Evolutionary conservation across 2,888 invertebrate genomes (phyloP), one percentile per base, ranked within the genome.

Genomic region (Apotomis turbidana): DNA sequence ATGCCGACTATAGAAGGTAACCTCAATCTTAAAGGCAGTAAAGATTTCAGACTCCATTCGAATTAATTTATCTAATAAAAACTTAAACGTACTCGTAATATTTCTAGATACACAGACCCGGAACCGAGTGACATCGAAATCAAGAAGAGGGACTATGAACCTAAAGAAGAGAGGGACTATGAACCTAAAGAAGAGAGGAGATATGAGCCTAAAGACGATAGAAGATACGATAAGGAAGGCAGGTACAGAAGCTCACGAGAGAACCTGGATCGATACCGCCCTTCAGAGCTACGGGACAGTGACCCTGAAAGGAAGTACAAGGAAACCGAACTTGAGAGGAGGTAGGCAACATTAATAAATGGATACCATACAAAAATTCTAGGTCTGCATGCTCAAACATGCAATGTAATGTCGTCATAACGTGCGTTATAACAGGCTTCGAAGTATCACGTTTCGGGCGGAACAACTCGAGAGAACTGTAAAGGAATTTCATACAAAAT

Each of bases 1-100:
- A 91, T 85, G 88, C 91, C 79, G 93, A 91, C 67, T 93, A 93
- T 73, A 89, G 84, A 86, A 90, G 92, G 92, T 90, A 83, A 36
- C 54, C 9, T 49, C 49, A 49, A 9, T 49, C 49, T 49, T 27
- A 49, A 9, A 49, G 9, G 49, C 1, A 8, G 8, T 10, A 49
- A 49, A 49, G 9, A 9, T 8, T 3, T 49, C 10, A 9, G 49
- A 12, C 49, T 10, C 9, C 9, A 10, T 49, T 49, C 10, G 3
- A 49, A 49, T 41, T 6, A 6, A 41, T 41, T 41, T 41, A 5
- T 6, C 5, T 6, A 41, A 5, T 1, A 41, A 3, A 6, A 4
- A 0, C 41, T 41, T 41, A 41, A 27, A 10, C 12, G 8, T 49
- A 49, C 49, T 10, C 41, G 41, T 41, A 41, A 27, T 60, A 52